Evolutionary conservation across 2,797 vertebrate species (phyloP).

Genomic region (Apogon talboti): DNA sequence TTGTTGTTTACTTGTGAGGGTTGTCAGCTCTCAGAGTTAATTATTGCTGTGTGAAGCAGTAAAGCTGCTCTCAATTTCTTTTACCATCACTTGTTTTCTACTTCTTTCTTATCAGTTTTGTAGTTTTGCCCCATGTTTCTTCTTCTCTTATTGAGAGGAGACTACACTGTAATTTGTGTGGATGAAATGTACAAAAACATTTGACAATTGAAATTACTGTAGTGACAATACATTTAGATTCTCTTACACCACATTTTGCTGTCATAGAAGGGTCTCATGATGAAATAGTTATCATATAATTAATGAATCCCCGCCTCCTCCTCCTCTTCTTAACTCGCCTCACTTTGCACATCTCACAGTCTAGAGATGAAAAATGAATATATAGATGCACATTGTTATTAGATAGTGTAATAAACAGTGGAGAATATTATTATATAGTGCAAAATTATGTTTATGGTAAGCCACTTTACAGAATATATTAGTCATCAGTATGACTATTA

Average conservation of each 20-base stretch:
- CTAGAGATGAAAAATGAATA: neutral
- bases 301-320: neutral
- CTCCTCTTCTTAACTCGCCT: neutral
- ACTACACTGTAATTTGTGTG: no score
- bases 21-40: constrained; percentile 18
- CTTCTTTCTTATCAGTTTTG: neutral
- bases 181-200: no score
- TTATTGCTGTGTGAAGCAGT: constrained; percentile 15
- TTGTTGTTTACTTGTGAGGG: neutral
- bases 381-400: neutral
- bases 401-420: neutral
- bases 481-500: neutral
- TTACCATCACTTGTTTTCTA: no score
- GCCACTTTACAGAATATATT: neutral
- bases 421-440: constrained; percentile 1
- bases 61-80: neutral
- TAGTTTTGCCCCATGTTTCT: neutral
- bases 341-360: neutral
- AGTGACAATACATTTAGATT: no score
- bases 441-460: neutral
- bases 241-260: no score
- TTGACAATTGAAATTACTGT: no score
- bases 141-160: no score
- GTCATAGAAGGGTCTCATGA: no score
- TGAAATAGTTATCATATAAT: no score